A percentile compares a stretch with the other conserved stretches of the same genome.
phyloP scores from a whole-genome alignment of 2,797 vertebrate species.

The Rhincodon typus region DNA sequence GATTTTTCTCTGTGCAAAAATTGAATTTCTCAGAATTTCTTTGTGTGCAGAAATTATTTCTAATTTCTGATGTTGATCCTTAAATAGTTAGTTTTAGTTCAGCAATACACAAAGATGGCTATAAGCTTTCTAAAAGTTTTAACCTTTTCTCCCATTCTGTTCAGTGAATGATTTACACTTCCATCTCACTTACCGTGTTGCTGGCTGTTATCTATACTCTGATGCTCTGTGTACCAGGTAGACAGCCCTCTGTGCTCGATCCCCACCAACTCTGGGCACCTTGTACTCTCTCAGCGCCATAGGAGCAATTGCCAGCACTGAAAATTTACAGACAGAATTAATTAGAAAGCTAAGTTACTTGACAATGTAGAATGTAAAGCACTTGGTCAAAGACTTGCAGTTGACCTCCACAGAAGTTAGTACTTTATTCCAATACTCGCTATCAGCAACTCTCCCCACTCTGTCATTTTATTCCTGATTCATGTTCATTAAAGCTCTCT shows the following conservation, averaged over 20 bases:
- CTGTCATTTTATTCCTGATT: background rate
- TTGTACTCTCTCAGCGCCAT: slow-evolving; percentile 60
- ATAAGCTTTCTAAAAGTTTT: background rate
- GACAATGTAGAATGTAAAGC: background rate
- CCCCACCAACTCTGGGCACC: slow-evolving; percentile 44
- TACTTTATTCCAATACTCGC: background rate
- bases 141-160: background rate
- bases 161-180: background rate
- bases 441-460: background rate
- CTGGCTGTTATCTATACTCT: slow-evolving; percentile 60
- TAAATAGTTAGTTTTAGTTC: background rate
- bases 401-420: too few relatives aligned
- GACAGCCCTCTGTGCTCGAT: slow-evolving; percentile 44
- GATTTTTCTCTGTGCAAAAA: background rate
- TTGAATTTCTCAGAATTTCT: background rate
- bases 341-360: background rate
- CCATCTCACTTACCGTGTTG: slow-evolving; percentile 41
- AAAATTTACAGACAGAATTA: slow-evolving; percentile 10
- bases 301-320: slow-evolving; percentile 49
- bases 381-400: background rate
- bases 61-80: background rate
- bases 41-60: background rate
- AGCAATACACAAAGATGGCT: background rate
- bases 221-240: slow-evolving; percentile 49
- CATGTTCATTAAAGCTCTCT: background rate